phyloP scores from a whole-genome alignment of 2,113 vertebrate genomes.

The Trematocara nigrifrons region DNA sequence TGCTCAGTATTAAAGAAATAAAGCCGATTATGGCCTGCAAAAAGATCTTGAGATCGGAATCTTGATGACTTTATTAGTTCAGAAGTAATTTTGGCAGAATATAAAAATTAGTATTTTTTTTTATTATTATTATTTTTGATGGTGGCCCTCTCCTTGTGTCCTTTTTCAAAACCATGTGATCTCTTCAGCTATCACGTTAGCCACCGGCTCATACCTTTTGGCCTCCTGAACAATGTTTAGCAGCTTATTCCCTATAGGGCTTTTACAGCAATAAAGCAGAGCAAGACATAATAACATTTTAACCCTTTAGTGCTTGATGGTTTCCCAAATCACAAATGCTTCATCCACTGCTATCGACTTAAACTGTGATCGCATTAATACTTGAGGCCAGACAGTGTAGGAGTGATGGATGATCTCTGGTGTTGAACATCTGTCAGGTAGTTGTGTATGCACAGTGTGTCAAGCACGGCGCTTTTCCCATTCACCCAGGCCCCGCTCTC shows the following conservation, averaged over 20 bases:
- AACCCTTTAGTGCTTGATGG: slow-evolving; percentile 30
- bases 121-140: neutral
- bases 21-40: slow-evolving; percentile 17
- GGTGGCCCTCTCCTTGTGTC: neutral
- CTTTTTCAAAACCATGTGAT: neutral
- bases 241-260: slow-evolving; percentile 12
- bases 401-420: slow-evolving; percentile 65
- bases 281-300: slow-evolving; percentile 22
- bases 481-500: slow-evolving; percentile 35
- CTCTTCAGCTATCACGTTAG: neutral
- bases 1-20: slow-evolving; percentile 32
- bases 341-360: slow-evolving; percentile 40
- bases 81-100: neutral
- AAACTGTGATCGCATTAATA: slow-evolving; percentile 56
- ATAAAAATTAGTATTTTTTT: neutral
- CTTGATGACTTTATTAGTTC: slow-evolving; percentile 32
- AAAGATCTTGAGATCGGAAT: neutral
- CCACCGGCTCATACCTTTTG: neutral
- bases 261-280: slow-evolving; percentile 30
- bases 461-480: slow-evolving; percentile 39
- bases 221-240: slow-evolving; percentile 8
- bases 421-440: slow-evolving; percentile 65
- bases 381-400: slow-evolving; percentile 34
- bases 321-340: slow-evolving; percentile 39
- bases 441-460: slow-evolving; percentile 59